Evolutionary conservation across 2,888 invertebrate genomes (phyloP).

Genomic region (Drosophila colorata): DNA sequence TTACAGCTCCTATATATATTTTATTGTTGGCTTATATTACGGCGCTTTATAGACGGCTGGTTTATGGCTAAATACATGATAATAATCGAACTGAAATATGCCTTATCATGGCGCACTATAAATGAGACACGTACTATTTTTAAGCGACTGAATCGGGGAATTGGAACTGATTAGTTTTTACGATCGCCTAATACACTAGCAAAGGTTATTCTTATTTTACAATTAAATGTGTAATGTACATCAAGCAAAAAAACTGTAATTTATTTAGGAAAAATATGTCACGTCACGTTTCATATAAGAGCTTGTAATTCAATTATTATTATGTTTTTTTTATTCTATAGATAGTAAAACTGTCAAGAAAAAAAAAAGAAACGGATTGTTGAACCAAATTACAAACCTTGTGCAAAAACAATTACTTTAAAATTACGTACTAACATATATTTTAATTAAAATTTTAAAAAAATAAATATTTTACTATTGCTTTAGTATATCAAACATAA

Average conservation of each 20-base stretch:
- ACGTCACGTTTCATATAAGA: too few relatives aligned
- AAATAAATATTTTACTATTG: too few relatives aligned
- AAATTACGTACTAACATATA: too few relatives aligned
- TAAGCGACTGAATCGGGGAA: constrained; percentile 8
- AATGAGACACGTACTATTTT: constrained; percentile 5
- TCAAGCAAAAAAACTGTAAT: too few relatives aligned
- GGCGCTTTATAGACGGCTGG: constrained; percentile 5
- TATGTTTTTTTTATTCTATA: background rate
- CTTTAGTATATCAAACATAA: too few relatives aligned
- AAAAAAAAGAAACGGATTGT: too few relatives aligned
- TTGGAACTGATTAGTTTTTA: constrained; percentile 36
- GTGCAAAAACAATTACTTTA: too few relatives aligned
- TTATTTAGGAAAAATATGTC: too few relatives aligned
- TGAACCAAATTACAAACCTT: too few relatives aligned
- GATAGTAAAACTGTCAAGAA: too few relatives aligned
- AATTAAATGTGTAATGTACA: too few relatives aligned
- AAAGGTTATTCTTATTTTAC: background rate
- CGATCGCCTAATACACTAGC: constrained; percentile 11
- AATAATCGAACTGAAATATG: constrained; percentile 10
- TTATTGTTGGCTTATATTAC: constrained; percentile 1
- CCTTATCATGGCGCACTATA: constrained; percentile 8
- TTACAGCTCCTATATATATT: background rate
- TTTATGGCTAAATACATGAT: constrained; percentile 10
- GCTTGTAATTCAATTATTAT: background rate
- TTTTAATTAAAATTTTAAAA: too few relatives aligned